Percentiles rank a stretch among this genome's conserved stretches.
Conservation (phyloP, 2,113 vertebrate genomes). For the Rhinoderma darwinii region DNA sequence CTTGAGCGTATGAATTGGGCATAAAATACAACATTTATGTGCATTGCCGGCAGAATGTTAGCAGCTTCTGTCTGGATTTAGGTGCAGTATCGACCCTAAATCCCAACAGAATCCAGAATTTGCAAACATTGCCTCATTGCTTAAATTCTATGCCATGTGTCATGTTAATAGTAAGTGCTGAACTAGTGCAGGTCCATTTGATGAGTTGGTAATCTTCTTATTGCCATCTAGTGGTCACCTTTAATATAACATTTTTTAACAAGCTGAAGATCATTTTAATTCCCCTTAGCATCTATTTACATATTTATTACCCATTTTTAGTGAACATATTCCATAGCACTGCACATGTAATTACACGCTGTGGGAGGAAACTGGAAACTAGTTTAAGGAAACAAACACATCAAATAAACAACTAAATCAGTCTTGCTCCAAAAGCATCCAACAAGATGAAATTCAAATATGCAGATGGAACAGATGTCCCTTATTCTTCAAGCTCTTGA, state of each 20-base stretch:
- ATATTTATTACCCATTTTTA: background rate
- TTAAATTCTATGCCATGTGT: too few species aligned
- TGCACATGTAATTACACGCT: background rate
- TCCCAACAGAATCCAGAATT: too few species aligned
- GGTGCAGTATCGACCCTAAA: too few species aligned
- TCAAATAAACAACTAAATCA: background rate
- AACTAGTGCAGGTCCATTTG: background rate
- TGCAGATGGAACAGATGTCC: background rate
- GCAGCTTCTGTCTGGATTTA: too few species aligned
- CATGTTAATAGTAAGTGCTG: too few species aligned
- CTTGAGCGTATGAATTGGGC: too few species aligned
- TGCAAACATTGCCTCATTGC: too few species aligned
- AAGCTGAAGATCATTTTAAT: background rate
- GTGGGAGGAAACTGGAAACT: background rate
- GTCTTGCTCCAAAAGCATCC: background rate
- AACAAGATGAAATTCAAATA: background rate
- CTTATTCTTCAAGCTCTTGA: background rate
- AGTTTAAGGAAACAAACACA: background rate
- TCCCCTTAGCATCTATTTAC: background rate
- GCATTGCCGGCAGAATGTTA: too few species aligned
- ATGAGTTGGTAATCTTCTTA: background rate
- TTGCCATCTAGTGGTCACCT: constrained; percentile 16
- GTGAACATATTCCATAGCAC: background rate
- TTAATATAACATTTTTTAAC: background rate
- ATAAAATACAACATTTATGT: too few species aligned